Evolutionary conservation across 1,140 invertebrate genomes (phyloP), one percentile per base, ranked within the genome.

Genomic region (Pseudomyrmex gracilis): DNA sequence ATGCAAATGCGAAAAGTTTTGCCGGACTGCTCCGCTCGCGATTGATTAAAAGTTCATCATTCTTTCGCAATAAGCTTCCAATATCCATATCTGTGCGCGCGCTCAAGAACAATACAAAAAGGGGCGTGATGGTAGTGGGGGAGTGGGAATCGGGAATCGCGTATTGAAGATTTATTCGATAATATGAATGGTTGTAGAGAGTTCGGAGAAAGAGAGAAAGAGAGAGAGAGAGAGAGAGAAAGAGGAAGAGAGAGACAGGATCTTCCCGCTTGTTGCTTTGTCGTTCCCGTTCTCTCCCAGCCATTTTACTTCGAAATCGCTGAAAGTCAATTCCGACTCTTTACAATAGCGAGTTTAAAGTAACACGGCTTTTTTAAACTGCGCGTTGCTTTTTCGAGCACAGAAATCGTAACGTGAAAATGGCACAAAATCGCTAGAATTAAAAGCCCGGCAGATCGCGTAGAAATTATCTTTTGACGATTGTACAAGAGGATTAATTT

Each of bases 21-120:
- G 34, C 34, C 64, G 64, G 43, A 70, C 51, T 67, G 64, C 43
- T 80, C 53, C 22, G 66, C 76, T 70, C 7, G 53, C 76, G 76
- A 80, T 80, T 80, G 76, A 80, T 80, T 80, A 80, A 80, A 80
- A 80, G 76, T 80, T 80, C 53, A 80, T 80, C 66, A 80, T 80
- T 80, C 76, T 71, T 80, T 43, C 24, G 53, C 76, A 80, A 71
- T 80, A 80, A 80, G 66, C 66, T 80, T 60, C 43, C 76, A 80
- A 80, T 80, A 80, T 80, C 53, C 53, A 80, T 80, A 71, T 71
- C 76, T 43, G 76, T 71, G 53, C 24, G 43, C 53, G 76, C 66
- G 76, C 20, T 71, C 53, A 80, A 80, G 76, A 80, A 80, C 76
- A 80, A 80, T 80, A 43, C 43, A n/a, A 70, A 76, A 80, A 58